These are phyloP conservation scores for Zeus faber DNA, from an alignment of 2,113 vertebrate genomes.

Conservation along the genomic window DNA sequence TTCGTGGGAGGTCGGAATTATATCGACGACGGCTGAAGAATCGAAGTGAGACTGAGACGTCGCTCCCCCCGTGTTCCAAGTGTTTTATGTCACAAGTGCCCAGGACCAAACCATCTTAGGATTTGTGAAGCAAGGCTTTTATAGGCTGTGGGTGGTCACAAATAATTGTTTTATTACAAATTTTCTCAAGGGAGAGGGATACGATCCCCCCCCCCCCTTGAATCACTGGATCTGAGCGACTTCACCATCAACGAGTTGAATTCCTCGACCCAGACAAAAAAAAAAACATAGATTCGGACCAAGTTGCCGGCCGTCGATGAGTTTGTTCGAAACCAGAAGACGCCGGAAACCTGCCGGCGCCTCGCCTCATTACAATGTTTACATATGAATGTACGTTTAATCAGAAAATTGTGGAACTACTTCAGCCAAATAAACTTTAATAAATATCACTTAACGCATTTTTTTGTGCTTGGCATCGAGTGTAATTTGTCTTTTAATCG, in stretches of 20 bases:
- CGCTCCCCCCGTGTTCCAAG: conserved; percentile 41
- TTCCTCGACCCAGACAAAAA: conserved; percentile 36
- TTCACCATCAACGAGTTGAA: not conserved
- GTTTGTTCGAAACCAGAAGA: conserved; percentile 26
- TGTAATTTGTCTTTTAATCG: conserved; percentile 37
- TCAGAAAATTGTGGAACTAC: conserved; percentile 50
- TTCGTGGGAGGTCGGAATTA: conserved; percentile 10
- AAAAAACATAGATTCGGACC: conserved; percentile 36
- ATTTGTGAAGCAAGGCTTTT: not conserved
- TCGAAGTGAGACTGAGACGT: not conserved
- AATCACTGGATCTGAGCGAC: not conserved
- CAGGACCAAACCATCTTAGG: conserved; percentile 43
- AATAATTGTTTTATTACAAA: too few relatives aligned
- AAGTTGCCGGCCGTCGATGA: conserved; percentile 13
- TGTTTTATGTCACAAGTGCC: conserved; percentile 74
- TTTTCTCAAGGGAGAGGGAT: too few relatives aligned
- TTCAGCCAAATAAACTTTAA: conserved; percentile 60
- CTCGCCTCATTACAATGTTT: conserved; percentile 70
- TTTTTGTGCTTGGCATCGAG: conserved; percentile 43
- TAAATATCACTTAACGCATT: conserved; percentile 41
- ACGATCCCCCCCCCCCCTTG: too few relatives aligned
- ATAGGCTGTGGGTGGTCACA: too few relatives aligned
- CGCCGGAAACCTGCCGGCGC: conserved; percentile 41
- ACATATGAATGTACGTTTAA: conserved; percentile 74
- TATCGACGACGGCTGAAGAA: conserved; percentile 1